Percentiles rank a stretch among this genome's conserved stretches.
These are phyloP conservation scores for Xanthorhoe designata DNA, from an alignment of 2,888 invertebrate species.

Conservation along the genomic window DNA sequence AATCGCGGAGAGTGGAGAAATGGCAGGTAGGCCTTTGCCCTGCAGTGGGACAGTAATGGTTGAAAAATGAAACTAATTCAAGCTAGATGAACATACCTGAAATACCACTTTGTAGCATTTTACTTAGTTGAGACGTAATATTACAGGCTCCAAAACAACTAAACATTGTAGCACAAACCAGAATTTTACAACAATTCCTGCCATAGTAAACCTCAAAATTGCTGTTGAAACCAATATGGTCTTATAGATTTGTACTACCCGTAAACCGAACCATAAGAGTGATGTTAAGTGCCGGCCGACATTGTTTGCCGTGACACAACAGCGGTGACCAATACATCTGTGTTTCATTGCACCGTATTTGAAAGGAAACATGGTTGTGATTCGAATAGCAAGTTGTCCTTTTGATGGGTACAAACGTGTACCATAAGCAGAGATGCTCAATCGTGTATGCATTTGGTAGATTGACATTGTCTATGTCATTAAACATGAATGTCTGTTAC, in stretches of 20 bases:
- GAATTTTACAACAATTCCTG: not conserved
- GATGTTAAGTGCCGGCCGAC: conserved; percentile 48
- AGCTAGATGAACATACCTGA: too few relatives aligned
- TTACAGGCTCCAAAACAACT: too few relatives aligned
- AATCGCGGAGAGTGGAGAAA: too few relatives aligned
- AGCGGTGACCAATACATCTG: conserved; percentile 31
- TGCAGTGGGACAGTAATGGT: too few relatives aligned
- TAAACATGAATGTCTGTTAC: conserved; percentile 36
- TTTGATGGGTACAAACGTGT: conserved; percentile 45
- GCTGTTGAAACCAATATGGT: conserved; percentile 23
- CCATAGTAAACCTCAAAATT: conserved; percentile 2
- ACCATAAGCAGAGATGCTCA: conserved; percentile 48
- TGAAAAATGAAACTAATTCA: too few relatives aligned
- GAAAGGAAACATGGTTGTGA: conserved; percentile 17
- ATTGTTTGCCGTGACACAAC: conserved; percentile 41
- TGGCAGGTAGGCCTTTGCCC: too few relatives aligned
- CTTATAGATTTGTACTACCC: conserved; percentile 41
- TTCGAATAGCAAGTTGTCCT: conserved; percentile 21
- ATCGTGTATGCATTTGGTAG: conserved; percentile 51
- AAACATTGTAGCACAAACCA: not conserved
- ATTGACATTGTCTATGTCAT: conserved; percentile 49
- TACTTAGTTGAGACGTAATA: too few relatives aligned
- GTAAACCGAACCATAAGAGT: conserved; percentile 48
- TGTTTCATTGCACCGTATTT: conserved; percentile 9
- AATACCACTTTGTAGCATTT: too few relatives aligned